Evolutionary conservation across 1,140 invertebrate species (phyloP), one percentile per base, ranked within the genome.

Genomic region (Listronotus oregonensis): DNA sequence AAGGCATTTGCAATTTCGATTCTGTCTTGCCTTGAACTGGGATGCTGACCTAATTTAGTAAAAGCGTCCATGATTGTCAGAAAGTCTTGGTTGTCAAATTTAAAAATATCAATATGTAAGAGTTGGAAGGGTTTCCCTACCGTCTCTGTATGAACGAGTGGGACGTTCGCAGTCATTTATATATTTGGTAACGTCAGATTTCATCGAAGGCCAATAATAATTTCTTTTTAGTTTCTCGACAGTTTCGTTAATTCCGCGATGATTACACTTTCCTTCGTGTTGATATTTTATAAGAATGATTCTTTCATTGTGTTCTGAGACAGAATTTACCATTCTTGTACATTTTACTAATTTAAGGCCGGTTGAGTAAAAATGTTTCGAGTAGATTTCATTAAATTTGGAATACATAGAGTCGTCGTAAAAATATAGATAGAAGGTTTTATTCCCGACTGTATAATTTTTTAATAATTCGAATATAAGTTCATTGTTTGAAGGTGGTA

Each of bases 211-310:
- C 39, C 39, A 64, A 59, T 52, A 62, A 31, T 62, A 64, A 31
- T 57, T 59, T 58, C 14, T n/a, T 59, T 55, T 51, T 59, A 64
- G 32, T 44, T 59, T 37, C 64, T 64, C 49, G 4, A 58, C 32
- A 14, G 61, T 64, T 46, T 66, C 59, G 11, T 55, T 55, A 21
- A 66, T 66, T 54, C 52, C 63, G 18, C 63, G 18, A 61, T 66
- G 67, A n/a, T 61, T 69, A 7, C 46, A 54, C 61, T 62, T 57
- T 17, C 67, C 47, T 68, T 65, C 50, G 32, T 69, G 50, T 10
- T 69, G 31, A 40, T 66, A n/a, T 66, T 66, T 69, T 21, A 66
- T 60, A 21, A 69, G 51, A 47, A 56, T 17, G 8, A 51, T 34
- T 66, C 49, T 47, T 61, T 66, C 7, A 56, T 44, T 42, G 14